phyloP scores from a whole-genome alignment of 2,797 vertebrate genomes.

The Arrhamphus sclerolepis region DNA sequence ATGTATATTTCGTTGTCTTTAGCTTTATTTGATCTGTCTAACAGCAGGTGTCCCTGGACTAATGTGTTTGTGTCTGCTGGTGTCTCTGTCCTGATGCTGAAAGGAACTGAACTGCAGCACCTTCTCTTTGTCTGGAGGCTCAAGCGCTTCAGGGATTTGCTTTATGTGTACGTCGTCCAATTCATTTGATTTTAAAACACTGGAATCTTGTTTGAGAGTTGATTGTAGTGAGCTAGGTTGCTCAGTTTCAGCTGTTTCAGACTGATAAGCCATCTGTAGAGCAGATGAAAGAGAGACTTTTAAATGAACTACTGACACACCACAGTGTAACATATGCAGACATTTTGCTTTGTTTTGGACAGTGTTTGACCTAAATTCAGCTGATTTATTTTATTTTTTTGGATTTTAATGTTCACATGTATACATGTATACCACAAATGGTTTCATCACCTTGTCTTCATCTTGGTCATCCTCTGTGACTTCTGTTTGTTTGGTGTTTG shows the following conservation, averaged over 20 bases:
- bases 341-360: neutral
- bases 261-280: constrained; percentile 35
- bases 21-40: too few species aligned
- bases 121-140: constrained; percentile 23
- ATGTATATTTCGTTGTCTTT: too few species aligned
- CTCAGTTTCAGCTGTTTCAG: constrained; percentile 24
- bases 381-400: neutral
- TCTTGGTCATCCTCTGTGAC: constrained; percentile 25
- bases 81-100: neutral
- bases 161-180: constrained; percentile 8
- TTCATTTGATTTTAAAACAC: constrained; percentile 22
- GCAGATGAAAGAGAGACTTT: neutral
- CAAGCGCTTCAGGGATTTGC: constrained; percentile 9
- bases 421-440: too few species aligned
- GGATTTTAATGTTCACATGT: too few species aligned
- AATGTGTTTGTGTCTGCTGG: too few species aligned
- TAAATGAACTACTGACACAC: too few species aligned
- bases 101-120: constrained; percentile 30
- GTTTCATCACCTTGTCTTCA: constrained; percentile 43
- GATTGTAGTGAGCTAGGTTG: neutral
- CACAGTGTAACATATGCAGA: too few species aligned
- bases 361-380: neutral
- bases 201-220: constrained; percentile 6
- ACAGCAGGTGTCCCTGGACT: too few species aligned
- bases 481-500: constrained; percentile 4